These are phyloP conservation scores for Takifugu rubripes DNA, from an alignment of 2,797 vertebrate genomes.

Conservation along the genomic window DNA sequence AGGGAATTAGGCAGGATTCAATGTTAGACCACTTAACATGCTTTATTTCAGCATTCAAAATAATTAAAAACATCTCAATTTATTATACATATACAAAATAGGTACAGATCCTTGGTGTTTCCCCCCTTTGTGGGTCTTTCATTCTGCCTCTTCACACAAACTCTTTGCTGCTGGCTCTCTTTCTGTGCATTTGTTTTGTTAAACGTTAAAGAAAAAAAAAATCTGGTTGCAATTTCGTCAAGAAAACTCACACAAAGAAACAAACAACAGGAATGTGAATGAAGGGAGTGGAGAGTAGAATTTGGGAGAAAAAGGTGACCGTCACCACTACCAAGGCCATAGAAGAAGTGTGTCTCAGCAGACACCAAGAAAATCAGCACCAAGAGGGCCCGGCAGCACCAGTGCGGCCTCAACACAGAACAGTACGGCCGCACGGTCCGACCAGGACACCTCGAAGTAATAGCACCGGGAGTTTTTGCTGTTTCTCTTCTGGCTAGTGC, in stretches of 20 bases:
- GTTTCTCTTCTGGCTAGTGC: conserved; percentile 56
- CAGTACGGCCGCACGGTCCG: conserved; percentile 47
- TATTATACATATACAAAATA: conserved; percentile 98
- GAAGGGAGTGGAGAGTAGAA: conserved; percentile 19
- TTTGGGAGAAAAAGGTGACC: conserved; percentile 28
- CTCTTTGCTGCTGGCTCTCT: conserved; percentile 45
- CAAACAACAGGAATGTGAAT: conserved; percentile 43
- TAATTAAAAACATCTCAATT: conserved; percentile 99
- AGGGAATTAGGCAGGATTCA: conserved; percentile 67
- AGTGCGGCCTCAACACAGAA: conserved; percentile 54
- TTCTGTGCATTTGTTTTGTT: conserved; percentile 37
- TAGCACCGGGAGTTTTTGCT: conserved; percentile 62
- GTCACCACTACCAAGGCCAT: conserved; percentile 30
- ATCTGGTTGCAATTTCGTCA: conserved; percentile 42
- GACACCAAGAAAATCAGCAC: conserved; percentile 74
- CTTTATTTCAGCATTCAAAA: conserved; percentile 99
- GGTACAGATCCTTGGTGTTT: conserved; percentile 88
- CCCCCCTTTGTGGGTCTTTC: conserved; percentile 71
- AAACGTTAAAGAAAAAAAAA: conserved; percentile 7
- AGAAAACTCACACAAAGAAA: conserved; percentile 47
- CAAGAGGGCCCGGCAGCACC: conserved; percentile 63
- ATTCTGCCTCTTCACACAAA: conserved; percentile 73
- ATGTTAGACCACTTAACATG: conserved; percentile 95
- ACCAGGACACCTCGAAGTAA: conserved; percentile 70
- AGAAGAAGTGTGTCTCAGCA: conserved; percentile 40